Evolutionary conservation across 2,797 vertebrate species (phyloP).

Genomic region (Etheostoma nigrum): DNA sequence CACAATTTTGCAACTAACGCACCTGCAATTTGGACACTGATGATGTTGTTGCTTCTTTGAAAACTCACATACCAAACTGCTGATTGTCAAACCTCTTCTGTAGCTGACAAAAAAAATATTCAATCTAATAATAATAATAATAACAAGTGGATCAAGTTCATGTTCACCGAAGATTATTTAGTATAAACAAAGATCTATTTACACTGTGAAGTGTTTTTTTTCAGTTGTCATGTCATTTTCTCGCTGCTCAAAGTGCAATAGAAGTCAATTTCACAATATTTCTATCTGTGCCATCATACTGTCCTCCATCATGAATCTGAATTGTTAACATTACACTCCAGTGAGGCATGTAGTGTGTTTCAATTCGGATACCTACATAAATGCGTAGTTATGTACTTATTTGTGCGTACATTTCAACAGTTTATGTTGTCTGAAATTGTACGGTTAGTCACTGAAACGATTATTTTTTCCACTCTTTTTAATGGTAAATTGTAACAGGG

Average conservation of each 20-base stretch:
- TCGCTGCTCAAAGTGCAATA: constrained; percentile 2
- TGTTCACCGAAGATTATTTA: not conserved
- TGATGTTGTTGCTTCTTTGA: not conserved
- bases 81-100: constrained; percentile 4
- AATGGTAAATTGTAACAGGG: too few species aligned
- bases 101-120: not conserved
- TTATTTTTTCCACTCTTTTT: too few species aligned
- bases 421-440: too few species aligned
- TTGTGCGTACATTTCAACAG: too few species aligned
- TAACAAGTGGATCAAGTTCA: constrained; percentile 26
- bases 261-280: constrained; percentile 4
- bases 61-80: not conserved
- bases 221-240: constrained; percentile 1
- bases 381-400: too few species aligned
- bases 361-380: too few species aligned
- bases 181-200: constrained; percentile 8
- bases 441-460: too few species aligned
- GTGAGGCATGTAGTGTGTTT: not conserved
- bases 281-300: not conserved
- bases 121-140: constrained; percentile 12
- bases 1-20: not conserved
- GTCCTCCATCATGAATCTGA: constrained; percentile 1
- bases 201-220: constrained; percentile 8
- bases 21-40: not conserved
- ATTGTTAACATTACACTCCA: not conserved